Percentiles rank a stretch among this genome's conserved stretches.
Conservation (phyloP, 2,797 vertebrate genomes). For the Sebastes nivosus region DNA sequence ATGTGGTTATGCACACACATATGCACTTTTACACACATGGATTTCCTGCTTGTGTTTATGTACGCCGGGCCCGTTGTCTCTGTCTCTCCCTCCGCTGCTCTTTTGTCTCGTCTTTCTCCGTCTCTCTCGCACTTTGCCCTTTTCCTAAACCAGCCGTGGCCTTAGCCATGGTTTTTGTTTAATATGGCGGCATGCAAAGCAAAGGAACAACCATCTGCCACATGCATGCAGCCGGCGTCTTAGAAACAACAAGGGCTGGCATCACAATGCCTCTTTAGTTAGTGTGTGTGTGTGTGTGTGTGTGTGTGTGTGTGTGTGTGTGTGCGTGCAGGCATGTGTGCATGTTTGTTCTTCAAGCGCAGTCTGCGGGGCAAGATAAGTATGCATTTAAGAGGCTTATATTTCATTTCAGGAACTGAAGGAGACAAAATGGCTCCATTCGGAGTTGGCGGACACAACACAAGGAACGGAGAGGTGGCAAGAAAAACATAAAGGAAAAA, state of each 20-base stretch:
- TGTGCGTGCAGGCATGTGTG: constrained; percentile 4
- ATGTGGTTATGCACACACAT: constrained; percentile 25
- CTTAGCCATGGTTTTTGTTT: constrained; percentile 71
- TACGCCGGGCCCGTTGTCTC: constrained; percentile 45
- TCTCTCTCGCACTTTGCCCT: constrained; percentile 71
- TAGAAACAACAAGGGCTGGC: constrained; percentile 70
- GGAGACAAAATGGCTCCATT: constrained; percentile 78
- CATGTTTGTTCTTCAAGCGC: constrained; percentile 68
- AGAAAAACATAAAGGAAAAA: constrained; percentile 51
- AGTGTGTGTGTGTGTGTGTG: constrained; percentile 37
- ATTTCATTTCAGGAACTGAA: constrained; percentile 81
- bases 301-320: constrained; percentile 31
- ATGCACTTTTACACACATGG: constrained; percentile 28
- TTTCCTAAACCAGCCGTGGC: constrained; percentile 71
- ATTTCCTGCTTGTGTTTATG: constrained; percentile 42
- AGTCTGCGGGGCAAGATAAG: constrained; percentile 80
- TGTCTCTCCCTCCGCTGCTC: constrained; percentile 57
- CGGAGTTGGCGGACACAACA: constrained; percentile 68
- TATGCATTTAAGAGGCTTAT: constrained; percentile 82
- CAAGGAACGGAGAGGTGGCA: constrained; percentile 56
- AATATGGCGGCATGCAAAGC: constrained; percentile 77
- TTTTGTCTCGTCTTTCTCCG: constrained; percentile 54
- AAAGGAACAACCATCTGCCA: constrained; percentile 80
- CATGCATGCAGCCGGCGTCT: constrained; percentile 64
- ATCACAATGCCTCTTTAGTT: constrained; percentile 75